phyloP scores from a whole-genome alignment of 1,140 invertebrate species.

The Microplitis mediator region DNA sequence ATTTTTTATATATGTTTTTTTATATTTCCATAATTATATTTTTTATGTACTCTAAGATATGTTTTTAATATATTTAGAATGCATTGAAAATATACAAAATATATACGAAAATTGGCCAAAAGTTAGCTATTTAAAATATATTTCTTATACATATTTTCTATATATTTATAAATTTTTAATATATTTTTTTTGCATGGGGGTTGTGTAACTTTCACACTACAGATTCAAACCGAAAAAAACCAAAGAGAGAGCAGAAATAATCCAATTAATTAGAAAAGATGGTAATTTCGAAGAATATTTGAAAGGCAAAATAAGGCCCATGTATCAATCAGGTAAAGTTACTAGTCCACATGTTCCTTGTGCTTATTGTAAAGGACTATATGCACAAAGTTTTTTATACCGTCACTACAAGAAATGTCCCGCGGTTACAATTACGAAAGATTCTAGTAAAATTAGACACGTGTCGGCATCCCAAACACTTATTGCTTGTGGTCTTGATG shows the following conservation, averaged over 20 bases:
- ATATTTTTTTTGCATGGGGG: too few relatives aligned
- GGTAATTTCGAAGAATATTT: slow-evolving; percentile 1
- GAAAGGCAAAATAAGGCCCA: neutral
- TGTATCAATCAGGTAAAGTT: neutral
- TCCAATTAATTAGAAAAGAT: neutral
- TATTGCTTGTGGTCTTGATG: neutral
- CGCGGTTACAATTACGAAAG: neutral
- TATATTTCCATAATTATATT: too few relatives aligned
- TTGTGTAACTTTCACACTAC: too few relatives aligned
- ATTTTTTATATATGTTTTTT: too few relatives aligned
- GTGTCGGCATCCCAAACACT: neutral
- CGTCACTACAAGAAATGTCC: neutral
- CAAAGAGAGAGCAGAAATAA: neutral
- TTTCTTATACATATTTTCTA: too few relatives aligned
- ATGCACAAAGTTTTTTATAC: neutral
- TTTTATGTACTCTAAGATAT: too few relatives aligned
- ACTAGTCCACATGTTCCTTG: neutral
- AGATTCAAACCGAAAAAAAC: neutral
- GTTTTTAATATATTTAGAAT: too few relatives aligned
- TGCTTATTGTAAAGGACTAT: slow-evolving; percentile 4
- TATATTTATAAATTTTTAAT: too few relatives aligned
- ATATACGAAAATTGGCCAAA: too few relatives aligned
- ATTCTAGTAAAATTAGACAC: neutral
- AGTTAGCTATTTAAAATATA: too few relatives aligned
- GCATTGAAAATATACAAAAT: too few relatives aligned